Evolutionary conservation across 2,113 vertebrate species (phyloP).

Genomic region (Copsychus sechellarum): DNA sequence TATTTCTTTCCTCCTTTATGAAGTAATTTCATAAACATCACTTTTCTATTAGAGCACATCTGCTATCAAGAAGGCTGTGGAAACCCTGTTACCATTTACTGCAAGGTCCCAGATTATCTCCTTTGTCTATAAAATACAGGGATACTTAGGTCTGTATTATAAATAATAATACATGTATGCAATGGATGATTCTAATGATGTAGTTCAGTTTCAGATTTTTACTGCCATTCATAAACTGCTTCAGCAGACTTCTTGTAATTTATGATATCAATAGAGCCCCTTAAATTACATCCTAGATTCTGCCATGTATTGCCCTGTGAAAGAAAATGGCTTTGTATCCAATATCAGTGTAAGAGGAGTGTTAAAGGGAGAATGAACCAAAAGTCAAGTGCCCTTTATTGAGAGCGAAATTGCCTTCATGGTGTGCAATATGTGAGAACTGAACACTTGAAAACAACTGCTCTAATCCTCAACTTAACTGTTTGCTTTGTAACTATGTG

Average conservation of each 20-base stretch:
- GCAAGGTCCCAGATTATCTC: neutral
- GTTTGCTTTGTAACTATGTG: slow-evolving; percentile 14
- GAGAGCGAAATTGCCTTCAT: slow-evolving; percentile 18
- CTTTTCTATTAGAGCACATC: neutral
- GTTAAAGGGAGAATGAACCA: slow-evolving; percentile 68
- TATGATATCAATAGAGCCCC: slow-evolving; percentile 73
- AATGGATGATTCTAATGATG: slow-evolving; percentile 66
- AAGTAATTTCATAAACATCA: neutral
- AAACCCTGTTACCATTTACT: neutral
- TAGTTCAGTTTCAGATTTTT: slow-evolving; percentile 75
- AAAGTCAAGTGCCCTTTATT: slow-evolving; percentile 70
- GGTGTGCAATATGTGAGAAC: slow-evolving; percentile 19
- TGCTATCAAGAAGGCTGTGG: neutral
- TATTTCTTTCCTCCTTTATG: neutral
- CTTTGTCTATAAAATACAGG: neutral
- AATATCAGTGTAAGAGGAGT: slow-evolving; percentile 62
- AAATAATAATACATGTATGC: slow-evolving; percentile 70
- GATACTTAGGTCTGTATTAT: slow-evolving; percentile 58
- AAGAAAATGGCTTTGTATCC: slow-evolving; percentile 64
- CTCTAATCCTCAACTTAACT: slow-evolving; percentile 31
- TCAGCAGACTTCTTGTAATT: slow-evolving; percentile 75
- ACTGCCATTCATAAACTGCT: slow-evolving; percentile 77
- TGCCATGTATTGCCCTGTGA: slow-evolving; percentile 62
- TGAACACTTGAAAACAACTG: slow-evolving; percentile 53
- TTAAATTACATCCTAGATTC: slow-evolving; percentile 78